phyloP scores from a whole-genome alignment of 2,888 invertebrate genomes.

The Volucella bombylans region DNA sequence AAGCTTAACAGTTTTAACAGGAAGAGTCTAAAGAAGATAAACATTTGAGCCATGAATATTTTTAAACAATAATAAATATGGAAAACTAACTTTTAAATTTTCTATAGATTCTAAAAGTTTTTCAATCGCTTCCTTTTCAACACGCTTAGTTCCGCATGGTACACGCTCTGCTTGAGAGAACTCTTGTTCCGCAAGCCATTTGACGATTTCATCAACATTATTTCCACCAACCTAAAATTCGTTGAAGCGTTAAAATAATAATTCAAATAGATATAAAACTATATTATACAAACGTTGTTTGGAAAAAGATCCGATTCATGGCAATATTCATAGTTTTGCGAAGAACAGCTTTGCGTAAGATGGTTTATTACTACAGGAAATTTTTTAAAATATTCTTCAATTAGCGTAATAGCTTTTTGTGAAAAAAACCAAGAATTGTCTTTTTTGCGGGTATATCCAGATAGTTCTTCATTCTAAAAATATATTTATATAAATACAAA shows the following conservation, averaged over 20 bases:
- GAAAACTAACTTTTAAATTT: constrained; percentile 79
- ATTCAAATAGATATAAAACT: too few relatives aligned
- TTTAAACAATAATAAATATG: not conserved
- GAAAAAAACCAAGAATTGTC: constrained; percentile 92
- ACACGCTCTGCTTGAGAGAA: constrained; percentile 85
- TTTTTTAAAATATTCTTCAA: constrained; percentile 87
- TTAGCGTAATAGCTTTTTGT: constrained; percentile 87
- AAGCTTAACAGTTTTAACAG: constrained; percentile 85
- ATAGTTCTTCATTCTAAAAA: constrained; percentile 86
- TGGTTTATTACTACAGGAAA: constrained; percentile 89
- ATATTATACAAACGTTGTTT: constrained; percentile 82
- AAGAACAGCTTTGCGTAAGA: constrained; percentile 82
- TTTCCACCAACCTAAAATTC: constrained; percentile 75
- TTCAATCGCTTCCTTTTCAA: constrained; percentile 87
- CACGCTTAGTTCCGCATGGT: constrained; percentile 87
- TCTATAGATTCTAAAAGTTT: constrained; percentile 81
- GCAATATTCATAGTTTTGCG: constrained; percentile 84
- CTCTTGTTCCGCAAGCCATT: constrained; percentile 89
- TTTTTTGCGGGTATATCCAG: constrained; percentile 91
- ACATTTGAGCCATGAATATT: not conserved
- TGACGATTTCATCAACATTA: constrained; percentile 83
- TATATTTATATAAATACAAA: not conserved
- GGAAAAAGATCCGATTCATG: constrained; percentile 88
- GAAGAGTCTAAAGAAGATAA: constrained; percentile 74
- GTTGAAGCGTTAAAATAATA: not conserved